Evolutionary conservation across 2,113 vertebrate species (phyloP), one percentile per base, ranked within the genome.

Genomic region (Ictidomys tridecemlineatus): DNA sequence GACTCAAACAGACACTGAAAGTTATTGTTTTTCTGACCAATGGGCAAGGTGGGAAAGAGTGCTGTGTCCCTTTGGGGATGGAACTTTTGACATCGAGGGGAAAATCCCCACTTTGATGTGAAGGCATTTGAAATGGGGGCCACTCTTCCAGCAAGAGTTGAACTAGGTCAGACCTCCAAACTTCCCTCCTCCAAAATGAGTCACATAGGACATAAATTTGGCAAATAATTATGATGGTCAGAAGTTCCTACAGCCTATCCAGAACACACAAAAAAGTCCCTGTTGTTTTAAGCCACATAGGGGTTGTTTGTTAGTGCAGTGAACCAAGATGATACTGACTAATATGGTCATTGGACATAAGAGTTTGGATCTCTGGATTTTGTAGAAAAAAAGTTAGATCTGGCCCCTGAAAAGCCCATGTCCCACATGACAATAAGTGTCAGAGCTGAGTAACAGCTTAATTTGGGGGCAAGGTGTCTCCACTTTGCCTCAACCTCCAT

Each of bases 371-470:
- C 45, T 53, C 56, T 58, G 85, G 56, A 17, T 42, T 84, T 96
- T 82, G 37, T 63, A 24, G 91, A 77, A 89, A 58, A 58, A 89
- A 77, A 56, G 51, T 8, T 24, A 80, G 18, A 48, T 76, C 84
- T 80, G 32, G 32, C 14, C 20, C 17, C 30, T 8, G 3, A n/a
- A 48, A 80, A 20, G 2, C 51, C n/a, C 28, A 28, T 24, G 20
- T 78, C 18, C 22, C 24, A 14, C 22, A 34, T 24, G 80, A 72
- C 18, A n/a, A 6, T 56, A 28, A 67, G 34, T n/a, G 56, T 42
- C 6, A 17, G 10, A 80, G 9, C 32, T 45, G 34, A 76, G 34
- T 17, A 20, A 34, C 45, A 42, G 67, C 39, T 93, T 84, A 65
- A 63, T 74, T 20, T n/a, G 63, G 34, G 39, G 28, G 14, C 48